These are phyloP conservation scores for Acinonyx jubatus DNA, from an alignment of 2,113 vertebrate genomes.

Conservation along the genomic window DNA sequence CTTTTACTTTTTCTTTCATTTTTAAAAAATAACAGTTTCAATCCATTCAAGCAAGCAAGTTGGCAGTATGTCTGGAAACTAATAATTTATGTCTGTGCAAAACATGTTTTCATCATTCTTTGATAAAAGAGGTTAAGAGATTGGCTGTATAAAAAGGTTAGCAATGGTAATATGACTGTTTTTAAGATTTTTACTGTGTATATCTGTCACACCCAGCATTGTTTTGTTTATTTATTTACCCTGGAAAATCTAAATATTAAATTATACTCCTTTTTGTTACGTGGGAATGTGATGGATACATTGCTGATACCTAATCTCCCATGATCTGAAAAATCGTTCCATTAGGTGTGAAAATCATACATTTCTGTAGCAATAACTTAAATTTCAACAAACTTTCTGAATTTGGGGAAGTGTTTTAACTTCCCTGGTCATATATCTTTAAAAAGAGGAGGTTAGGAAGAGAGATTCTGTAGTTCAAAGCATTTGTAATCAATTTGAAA, in stretches of 20 bases:
- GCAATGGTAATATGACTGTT: constrained; percentile 22
- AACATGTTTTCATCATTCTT: constrained; percentile 72
- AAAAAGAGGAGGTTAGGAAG: background rate
- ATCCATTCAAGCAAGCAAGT: constrained; percentile 80
- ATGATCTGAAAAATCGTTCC: constrained; percentile 65
- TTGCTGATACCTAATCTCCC: background rate
- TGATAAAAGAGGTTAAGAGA: constrained; percentile 52
- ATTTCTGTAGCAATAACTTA: constrained; percentile 84
- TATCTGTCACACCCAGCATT: background rate
- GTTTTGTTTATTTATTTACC: constrained; percentile 51
- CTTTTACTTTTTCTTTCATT: constrained; percentile 84
- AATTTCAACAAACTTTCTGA: constrained; percentile 58
- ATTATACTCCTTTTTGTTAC: constrained; percentile 54
- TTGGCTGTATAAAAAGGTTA: constrained; percentile 27
- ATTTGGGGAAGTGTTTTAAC: background rate
- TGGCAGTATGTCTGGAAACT: constrained; percentile 79
- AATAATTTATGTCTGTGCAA: constrained; percentile 82
- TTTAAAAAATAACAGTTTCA: constrained; percentile 76
- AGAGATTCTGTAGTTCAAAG: background rate
- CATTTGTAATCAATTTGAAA: background rate
- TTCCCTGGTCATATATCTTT: background rate
- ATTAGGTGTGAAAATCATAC: constrained; percentile 82
- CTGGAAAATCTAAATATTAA: constrained; percentile 53
- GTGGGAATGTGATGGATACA: background rate
- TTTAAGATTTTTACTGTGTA: constrained; percentile 18